A percentile compares a stretch with the other conserved stretches of the same genome.
These are phyloP conservation scores for Megaceryle torquata DNA, from an alignment of 2,113 vertebrate species.

Conservation along the genomic window DNA sequence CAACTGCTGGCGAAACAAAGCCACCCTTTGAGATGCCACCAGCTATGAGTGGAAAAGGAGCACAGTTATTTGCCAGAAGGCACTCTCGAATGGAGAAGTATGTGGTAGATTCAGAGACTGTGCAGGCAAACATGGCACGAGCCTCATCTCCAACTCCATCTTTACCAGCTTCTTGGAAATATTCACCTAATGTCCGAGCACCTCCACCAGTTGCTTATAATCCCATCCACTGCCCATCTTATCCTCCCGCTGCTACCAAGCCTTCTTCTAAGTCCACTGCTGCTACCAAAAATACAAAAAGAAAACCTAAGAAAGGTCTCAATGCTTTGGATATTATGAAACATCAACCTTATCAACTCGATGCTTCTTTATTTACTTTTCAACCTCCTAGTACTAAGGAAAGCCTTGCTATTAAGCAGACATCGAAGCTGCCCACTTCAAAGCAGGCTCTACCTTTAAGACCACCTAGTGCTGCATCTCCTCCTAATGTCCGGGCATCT, in stretches of 20 bases:
- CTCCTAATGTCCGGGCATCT: constrained; percentile 38
- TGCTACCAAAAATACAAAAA: constrained; percentile 68
- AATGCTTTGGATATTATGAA: constrained; percentile 96
- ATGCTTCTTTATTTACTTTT: constrained; percentile 91
- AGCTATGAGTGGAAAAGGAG: constrained; percentile 88
- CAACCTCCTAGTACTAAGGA: constrained; percentile 84
- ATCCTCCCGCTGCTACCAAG: constrained; percentile 87
- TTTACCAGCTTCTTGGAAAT: constrained; percentile 92
- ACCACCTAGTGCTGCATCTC: constrained; percentile 60
- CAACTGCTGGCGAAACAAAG: constrained; percentile 71
- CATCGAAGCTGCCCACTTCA: constrained; percentile 57
- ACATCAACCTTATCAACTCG: constrained; percentile 94
- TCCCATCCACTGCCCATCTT: constrained; percentile 90
- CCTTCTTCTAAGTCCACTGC: constrained; percentile 67
- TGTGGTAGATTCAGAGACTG: constrained; percentile 93
- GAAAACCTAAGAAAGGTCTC: constrained; percentile 87
- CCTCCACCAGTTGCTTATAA: constrained; percentile 92
- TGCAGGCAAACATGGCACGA: constrained; percentile 86
- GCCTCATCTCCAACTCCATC: constrained; percentile 88
- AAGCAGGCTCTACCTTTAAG: constrained; percentile 74
- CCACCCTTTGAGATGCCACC: constrained; percentile 86
- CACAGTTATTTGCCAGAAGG: constrained; percentile 94
- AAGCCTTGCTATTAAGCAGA: constrained; percentile 69
- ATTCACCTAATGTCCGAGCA: constrained; percentile 90
- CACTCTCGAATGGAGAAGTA: constrained; percentile 98